Evolutionary conservation across 92 coral and sea anemone species (phyloP), one percentile per base, ranked within the genome.

Genomic region (Galaxea fascicularis): DNA sequence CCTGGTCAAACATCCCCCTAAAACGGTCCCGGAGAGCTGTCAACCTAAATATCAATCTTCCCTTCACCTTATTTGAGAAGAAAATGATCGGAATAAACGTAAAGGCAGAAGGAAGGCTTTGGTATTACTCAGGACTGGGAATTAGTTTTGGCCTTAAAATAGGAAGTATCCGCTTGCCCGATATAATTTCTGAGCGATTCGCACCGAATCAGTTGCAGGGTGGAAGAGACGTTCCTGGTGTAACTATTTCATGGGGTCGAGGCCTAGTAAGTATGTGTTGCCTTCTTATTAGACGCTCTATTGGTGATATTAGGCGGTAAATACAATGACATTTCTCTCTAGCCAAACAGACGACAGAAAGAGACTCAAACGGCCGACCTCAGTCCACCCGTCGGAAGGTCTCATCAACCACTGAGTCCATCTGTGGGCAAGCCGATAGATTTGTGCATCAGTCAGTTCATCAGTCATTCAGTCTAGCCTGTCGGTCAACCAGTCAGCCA

Each of bases 21-120:
- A 14, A 11, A 17, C 74, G 87, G 4, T 4, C 57, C 1, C 73
- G 80, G 12, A 45, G 80, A 39, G 87, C 63, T 2, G 74, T 8
- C 4, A 44, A 24, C 10, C 13, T 1, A 20, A 41, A 39, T 4
- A 39, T n/a, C 4, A n/a, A 70, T n/a, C 27, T 25, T 2, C 13
- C 74, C 3, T 74, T 41, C 49, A 60, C 74, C 14, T 27, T 83
- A 8, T 83, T 83, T 64, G 51, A 46, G 35, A 83, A 62, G 64
- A 72, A 46, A 46, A 41, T 83, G 25, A 39, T 83, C 21, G 81
- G 74, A 24, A 59, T 83, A 4, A 73, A 59, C 25, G 39, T 58
- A 5, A 73, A 82, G 27, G 87, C 71, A 25, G 78, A 20, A 24
- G 70, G 63, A 11, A 72, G 15, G 3, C 25, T 69, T 20, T 83